Base-by-base conservation (phyloP, 1,140 invertebrate genomes). In the Zaprionus ghesquierei region DNA sequence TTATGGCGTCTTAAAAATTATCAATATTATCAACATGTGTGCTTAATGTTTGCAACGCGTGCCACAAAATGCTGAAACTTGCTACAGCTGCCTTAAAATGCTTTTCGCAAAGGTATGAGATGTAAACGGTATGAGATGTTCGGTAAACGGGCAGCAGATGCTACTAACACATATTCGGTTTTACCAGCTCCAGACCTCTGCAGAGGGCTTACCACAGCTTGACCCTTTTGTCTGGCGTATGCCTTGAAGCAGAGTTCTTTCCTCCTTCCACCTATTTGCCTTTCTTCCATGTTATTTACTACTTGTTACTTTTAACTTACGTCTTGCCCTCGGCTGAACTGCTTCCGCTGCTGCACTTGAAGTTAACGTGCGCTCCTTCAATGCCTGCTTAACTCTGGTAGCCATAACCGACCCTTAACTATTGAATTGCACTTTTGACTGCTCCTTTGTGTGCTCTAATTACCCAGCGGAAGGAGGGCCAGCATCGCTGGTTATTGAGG, bases 11-110 rank as follows among this genome's bases (percentile, higher is more conserved):
- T 41, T 35, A 27, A 53, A 65, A 65, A 71, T 71, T 65, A 71
- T 70, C 53, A 70, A 64, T 70, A 65, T 70, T 63, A 58, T 64
- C 18, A 70, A 61, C 33, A 69, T 53, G 33, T 68, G 65, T 53
- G 56, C n/a, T 33, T 51, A 59, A 70, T 70, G 60, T 46, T 31
- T 15, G 27, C 10, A 62, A 55, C 38, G 59, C 27, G 50, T 62
- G 49, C 9, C 66, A 9, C 18, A 33, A 63, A 56, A 55, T 20
- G 55, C 46, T 25, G 27, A 51, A 41, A 15, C 31, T 41, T 25
- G 23, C n/a, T 22, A 46, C 51, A 55, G 59, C 59, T 55, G 59
- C n/a, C 25, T 12, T 9, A 8, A 22, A 22, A 46, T 46, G 9
- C 41, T 22, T 46, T 46, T 20, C 41, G 41, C 41, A 9, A 22